Evolutionary conservation across 1,140 invertebrate genomes (phyloP), one percentile per base, ranked within the genome.

Genomic region (Stegodyphus mimosarum): DNA sequence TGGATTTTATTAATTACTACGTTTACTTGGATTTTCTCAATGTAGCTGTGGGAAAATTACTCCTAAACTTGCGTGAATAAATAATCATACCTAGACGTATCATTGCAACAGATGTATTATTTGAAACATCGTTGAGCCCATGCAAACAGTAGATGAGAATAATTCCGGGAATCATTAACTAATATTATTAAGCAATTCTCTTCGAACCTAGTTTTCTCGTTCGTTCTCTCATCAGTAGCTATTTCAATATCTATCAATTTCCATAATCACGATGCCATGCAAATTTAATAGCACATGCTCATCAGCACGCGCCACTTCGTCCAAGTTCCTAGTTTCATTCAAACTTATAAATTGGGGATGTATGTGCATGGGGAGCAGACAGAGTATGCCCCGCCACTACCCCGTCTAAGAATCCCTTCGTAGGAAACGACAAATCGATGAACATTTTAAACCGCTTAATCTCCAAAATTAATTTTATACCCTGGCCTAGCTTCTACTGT

Each of bases 371-470:
- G 17, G 77, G 52, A 10, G 18, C 17, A n/a, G 15, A 18, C 9
- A 15, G 55, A 15, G 55, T 60, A 60, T 60, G 55, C 55, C 9
- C 55, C 55, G 9, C 55, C 55, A 60, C 55, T 15, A 9, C 55
- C 55, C 64, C n/a, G 1, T 60, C 55, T 60, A 60, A 11, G 9
- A 9, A 60, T 60, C 55, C 55, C 55, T 15, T 15, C 9, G 55
- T 60, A 33, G 33, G 15, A 17, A 67, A 67, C 79, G 33, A 50
- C 69, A 72, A 63, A 73, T 73, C 69, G 70, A 73, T 72, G 55
- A 72, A 48, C 79, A 73, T 81, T 81, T 81, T 81, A 81, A 81
- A 81, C 69, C 79, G 79, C 79, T 81, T 81, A 81, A 81, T 81
- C 79, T 73, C 70, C 53, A 64, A 81, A 81, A 81, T 81, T 81